Evolutionary conservation across 2,888 invertebrate species (phyloP).

Genomic region (Clepsis dumicolana): DNA sequence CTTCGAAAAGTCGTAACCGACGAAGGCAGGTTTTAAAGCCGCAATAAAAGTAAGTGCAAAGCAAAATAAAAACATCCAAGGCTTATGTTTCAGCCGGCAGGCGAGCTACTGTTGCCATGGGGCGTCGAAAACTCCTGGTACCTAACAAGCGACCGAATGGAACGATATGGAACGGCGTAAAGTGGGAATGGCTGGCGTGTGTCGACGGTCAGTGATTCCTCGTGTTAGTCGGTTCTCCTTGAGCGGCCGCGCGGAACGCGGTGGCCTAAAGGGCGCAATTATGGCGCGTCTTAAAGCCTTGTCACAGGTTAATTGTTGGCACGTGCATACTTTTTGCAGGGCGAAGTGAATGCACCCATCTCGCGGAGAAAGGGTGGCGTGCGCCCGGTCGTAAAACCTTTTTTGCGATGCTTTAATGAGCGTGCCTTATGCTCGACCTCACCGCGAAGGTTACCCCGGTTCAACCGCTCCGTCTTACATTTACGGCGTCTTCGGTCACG

Average conservation of each 20-base stretch:
- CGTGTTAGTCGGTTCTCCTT: conserved; percentile 64
- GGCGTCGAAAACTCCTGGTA: conserved; percentile 59
- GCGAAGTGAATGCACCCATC: conserved; percentile 70
- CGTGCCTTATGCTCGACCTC: conserved; percentile 68
- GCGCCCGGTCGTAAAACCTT: conserved; percentile 65
- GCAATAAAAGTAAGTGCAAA: conserved; percentile 63
- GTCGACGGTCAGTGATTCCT: conserved; percentile 71
- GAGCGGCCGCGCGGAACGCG: conserved; percentile 71
- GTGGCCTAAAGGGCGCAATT: conserved; percentile 61
- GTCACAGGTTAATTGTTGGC: conserved; percentile 79
- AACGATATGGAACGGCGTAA: conserved; percentile 64
- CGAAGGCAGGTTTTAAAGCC: conserved; percentile 64
- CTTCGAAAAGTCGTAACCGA: conserved; percentile 60
- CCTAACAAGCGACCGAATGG: conserved; percentile 63
- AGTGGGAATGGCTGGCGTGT: conserved; percentile 64
- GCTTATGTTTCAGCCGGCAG: conserved; percentile 52
- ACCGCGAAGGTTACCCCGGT: conserved; percentile 71
- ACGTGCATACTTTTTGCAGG: conserved; percentile 77
- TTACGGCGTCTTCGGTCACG: conserved; percentile 63
- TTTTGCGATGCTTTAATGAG: conserved; percentile 67
- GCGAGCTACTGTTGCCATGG: conserved; percentile 59
- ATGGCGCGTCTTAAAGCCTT: conserved; percentile 53
- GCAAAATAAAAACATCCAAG: conserved; percentile 55
- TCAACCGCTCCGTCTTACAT: conserved; percentile 55
- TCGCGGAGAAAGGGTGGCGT: conserved; percentile 66